Base-by-base conservation (phyloP, 2,113 vertebrate genomes). In the Sus scrofa region DNA sequence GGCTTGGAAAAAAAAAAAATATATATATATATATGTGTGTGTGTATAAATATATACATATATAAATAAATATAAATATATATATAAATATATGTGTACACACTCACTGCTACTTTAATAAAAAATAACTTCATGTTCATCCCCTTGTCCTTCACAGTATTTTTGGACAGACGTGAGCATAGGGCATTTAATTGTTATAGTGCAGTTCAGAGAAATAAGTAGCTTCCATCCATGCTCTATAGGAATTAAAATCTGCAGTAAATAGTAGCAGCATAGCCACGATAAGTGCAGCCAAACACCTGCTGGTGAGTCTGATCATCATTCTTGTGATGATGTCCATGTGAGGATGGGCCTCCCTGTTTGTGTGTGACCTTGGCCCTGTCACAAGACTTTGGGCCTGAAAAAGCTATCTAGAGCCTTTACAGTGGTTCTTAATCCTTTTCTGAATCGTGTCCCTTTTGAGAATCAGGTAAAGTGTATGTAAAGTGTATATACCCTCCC, bases 291-390 rank as follows among this genome's bases (percentile, higher is more conserved):
- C 77, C 44, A 13, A 30, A 56, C 18, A 44, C 44, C 8, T 44
- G 44, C 20, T 20, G 22, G 1, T 50, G 24, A 0, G 16, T 20
- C 1, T 37, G 20, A 14, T 26, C 22, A 67, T 56, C 19, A 1
- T 1, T 12, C 6, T 39, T 62, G 30, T 20, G 56, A 37, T 27
- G 30, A 2, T 30, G 63, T 63, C 32, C 56, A 0, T 2, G 0
- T 0, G 26, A 70, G 3, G 20, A 3, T 8, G 2, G 24, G 7
- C 2, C 52, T 54, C 30, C 30, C 22, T 86, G 68, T 68, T 75
- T 63, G 32, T 12, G 0, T 56, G 24, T 26, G 32, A 1, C 8
- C 22, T 91, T 70, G 70, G 0, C 39, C 14, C 1, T 1, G 68
- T 16, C 92, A 44, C 22, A 13, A 13, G 19, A 5, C 9, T 13